Conservation (phyloP, 1,140 invertebrate genomes). For the Mesaphorura yosii region DNA sequence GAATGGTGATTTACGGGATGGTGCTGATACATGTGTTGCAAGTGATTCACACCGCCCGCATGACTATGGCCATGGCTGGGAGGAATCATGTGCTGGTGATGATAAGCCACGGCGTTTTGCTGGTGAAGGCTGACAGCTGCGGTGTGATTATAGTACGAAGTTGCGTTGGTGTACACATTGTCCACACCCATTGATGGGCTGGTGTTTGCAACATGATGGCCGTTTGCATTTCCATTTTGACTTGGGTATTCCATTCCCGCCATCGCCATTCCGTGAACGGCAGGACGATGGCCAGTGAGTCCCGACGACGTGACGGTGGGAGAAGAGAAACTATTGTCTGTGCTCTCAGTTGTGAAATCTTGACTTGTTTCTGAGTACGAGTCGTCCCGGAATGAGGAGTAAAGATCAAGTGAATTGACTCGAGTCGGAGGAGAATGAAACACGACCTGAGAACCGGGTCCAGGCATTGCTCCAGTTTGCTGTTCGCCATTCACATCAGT, state of each 20-base stretch:
- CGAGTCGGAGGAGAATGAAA: constrained; percentile 36
- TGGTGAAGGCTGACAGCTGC: not conserved
- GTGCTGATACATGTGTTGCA: not conserved
- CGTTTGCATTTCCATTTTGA: constrained; percentile 5
- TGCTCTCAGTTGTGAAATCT: constrained; percentile 33
- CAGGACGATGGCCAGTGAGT: constrained; percentile 17
- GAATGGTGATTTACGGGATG: constrained; percentile 12
- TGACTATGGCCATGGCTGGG: not conserved
- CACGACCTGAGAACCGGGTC: constrained; percentile 28
- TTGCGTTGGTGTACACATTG: constrained; percentile 9
- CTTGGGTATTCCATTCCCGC: not conserved
- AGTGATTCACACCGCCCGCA: not conserved
- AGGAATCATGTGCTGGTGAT: constrained; percentile 1
- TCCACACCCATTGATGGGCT: not conserved
- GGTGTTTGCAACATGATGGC: not conserved
- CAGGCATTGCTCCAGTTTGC: not conserved
- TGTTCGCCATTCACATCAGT: not conserved
- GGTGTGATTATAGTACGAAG: constrained; percentile 11
- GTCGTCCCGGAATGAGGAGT: constrained; percentile 49
- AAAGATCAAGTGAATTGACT: constrained; percentile 52
- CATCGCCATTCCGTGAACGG: constrained; percentile 19
- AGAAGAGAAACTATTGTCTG: constrained; percentile 23
- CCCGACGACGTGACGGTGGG: not conserved
- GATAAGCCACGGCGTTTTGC: not conserved
- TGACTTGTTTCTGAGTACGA: constrained; percentile 50